Conservation (phyloP, 2,797 vertebrate genomes). For the Morus bassanus region DNA sequence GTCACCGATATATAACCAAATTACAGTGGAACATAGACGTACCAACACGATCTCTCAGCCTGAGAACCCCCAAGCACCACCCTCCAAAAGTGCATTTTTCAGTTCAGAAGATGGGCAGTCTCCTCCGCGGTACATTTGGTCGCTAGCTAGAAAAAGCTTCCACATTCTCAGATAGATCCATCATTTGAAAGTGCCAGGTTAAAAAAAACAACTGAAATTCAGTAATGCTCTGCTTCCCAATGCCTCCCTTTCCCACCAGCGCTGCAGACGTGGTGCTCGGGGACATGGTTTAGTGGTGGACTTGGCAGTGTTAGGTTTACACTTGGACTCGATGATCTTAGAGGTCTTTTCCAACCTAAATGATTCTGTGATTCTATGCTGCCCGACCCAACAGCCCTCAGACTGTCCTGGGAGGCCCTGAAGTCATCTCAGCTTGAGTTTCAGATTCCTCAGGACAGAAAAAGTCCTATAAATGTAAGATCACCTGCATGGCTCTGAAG, state of each 20-base stretch:
- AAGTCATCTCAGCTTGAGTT: not conserved
- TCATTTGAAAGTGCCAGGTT: not conserved
- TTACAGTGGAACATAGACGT: not conserved
- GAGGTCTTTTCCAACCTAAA: not conserved
- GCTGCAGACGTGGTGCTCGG: accelerated
- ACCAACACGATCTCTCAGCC: not conserved
- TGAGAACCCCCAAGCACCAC: not conserved
- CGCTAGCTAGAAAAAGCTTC: not conserved
- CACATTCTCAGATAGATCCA: not conserved
- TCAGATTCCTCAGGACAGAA: not conserved
- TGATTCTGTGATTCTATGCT: not conserved
- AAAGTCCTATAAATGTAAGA: not conserved
- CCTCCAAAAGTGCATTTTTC: not conserved
- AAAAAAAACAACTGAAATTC: not conserved
- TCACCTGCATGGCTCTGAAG: not conserved
- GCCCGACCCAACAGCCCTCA: not conserved
- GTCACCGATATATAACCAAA: not conserved
- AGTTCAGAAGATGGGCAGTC: not conserved
- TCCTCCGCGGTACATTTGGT: accelerated
- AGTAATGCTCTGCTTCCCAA: not conserved
- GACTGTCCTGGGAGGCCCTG: not conserved
- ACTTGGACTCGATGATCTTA: not conserved
- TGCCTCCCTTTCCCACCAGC: not conserved
- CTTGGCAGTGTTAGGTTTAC: not conserved
- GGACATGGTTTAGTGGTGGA: not conserved